These are phyloP conservation scores for Bubalus kerabau DNA, from an alignment of 2,113 vertebrate genomes.

Conservation along the genomic window DNA sequence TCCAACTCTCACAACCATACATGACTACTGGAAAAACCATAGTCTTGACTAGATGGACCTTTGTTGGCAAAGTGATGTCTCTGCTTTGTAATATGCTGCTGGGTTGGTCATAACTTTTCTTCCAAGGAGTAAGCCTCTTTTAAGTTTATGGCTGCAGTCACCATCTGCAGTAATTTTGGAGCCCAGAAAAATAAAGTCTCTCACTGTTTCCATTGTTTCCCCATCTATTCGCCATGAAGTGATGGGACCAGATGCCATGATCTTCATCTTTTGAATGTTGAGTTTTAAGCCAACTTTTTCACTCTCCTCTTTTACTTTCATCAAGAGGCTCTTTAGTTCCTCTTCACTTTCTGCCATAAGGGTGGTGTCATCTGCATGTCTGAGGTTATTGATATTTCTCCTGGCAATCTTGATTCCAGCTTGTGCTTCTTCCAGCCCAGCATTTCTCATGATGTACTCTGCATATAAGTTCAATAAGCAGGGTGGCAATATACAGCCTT, in stretches of 20 bases:
- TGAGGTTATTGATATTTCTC: background rate
- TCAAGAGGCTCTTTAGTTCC: background rate
- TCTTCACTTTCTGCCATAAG: background rate
- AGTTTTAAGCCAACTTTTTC: background rate
- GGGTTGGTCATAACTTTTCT: background rate
- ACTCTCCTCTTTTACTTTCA: background rate
- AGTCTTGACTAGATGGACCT: background rate
- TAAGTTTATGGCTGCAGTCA: background rate
- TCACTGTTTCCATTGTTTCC: background rate
- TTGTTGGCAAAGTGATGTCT: background rate
- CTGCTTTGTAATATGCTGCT: background rate
- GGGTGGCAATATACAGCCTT: background rate
- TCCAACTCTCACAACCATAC: background rate
- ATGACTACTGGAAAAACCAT: accelerated
- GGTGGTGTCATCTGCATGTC: background rate
- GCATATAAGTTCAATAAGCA: background rate
- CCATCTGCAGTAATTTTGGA: background rate
- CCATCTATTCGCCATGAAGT: background rate
- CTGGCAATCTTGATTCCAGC: background rate
- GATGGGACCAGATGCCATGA: background rate
- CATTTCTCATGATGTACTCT: background rate
- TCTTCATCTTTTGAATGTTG: background rate
- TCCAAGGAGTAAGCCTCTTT: background rate
- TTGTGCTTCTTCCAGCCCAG: background rate
- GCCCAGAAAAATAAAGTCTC: background rate